Evolutionary conservation across 64 coral and sea anemone genomes (phyloP), one percentile per base, ranked within the genome.

Genomic region (Actinia equina): DNA sequence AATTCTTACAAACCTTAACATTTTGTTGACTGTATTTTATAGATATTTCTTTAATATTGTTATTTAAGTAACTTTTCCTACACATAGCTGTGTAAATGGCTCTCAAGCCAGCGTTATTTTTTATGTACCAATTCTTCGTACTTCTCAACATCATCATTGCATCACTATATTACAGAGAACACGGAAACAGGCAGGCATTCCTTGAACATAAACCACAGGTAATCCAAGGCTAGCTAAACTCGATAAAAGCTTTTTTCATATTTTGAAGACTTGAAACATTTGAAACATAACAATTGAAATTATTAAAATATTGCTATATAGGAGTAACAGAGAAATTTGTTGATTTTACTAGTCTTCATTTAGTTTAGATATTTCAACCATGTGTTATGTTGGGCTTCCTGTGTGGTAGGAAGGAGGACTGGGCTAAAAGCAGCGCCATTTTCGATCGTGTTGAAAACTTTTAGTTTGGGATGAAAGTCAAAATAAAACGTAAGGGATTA

Each of bases 401-500:
- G 65, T 83, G 71, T 65, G 22, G 3, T 2, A 11, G 13, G 17
- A 15, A 52, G 58, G 44, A 84, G 22, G 80, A 91, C 82, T 85
- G 88, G 84, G 52, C n/a, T 23, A 16, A 2, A 57, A 16, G 16
- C 53, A 49, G 86, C 90, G 94, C 84, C 94, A 92, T 95, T 86
- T 95, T 89, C 70, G 80, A 95, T 54, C 49, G 44, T 70, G 18
- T 49, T 49, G 46, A 49, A n/a, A 12, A 71, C 22, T 26, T 26
- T 71, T 26, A 37, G 30, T 37, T 71, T 59, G 53, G 71, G 10
- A 95, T 95, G 94, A 95, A 95, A 56, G 94, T 95, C 41, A 92
- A 89, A 92, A 89, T 95, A 6, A 95, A 95, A 87, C 91, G 94
- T 95, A 69, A 92, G 94, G 6, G 12, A 52, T 52, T 5, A 81